Percentiles rank a stretch among this genome's conserved stretches.
Conservation (phyloP, 2,797 vertebrate species). For the Echiichthys vipera region DNA sequence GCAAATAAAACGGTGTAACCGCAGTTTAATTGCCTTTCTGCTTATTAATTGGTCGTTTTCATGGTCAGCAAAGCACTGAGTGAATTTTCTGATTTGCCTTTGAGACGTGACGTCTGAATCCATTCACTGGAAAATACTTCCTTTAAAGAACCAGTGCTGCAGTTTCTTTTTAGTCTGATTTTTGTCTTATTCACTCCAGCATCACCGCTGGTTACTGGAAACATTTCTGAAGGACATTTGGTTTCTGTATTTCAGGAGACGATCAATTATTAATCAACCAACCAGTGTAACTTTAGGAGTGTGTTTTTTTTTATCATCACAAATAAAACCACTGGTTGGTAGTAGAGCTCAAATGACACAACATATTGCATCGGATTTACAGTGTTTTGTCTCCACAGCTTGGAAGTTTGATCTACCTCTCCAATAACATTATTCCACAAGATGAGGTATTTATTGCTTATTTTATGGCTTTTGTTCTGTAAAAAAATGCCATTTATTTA, state of each 20-base stretch:
- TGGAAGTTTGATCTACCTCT: constrained; percentile 89
- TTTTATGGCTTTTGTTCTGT: background rate
- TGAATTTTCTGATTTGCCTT: background rate
- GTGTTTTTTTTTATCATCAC: no score
- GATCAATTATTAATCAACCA: constrained; percentile 12
- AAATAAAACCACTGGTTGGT: no score
- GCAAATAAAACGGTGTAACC: background rate
- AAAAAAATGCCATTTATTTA: background rate
- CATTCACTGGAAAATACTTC: background rate
- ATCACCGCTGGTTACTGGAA: background rate
- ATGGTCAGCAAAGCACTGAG: background rate
- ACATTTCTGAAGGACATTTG: background rate
- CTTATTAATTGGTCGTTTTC: background rate
- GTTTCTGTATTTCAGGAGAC: background rate
- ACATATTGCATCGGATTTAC: constrained; percentile 37
- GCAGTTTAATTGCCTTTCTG: constrained; percentile 7
- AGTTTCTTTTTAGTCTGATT: background rate
- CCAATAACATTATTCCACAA: constrained; percentile 79
- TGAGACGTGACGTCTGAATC: background rate
- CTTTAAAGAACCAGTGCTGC: background rate
- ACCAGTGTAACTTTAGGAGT: no score
- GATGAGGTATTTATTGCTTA: constrained; percentile 73
- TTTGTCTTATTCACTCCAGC: background rate
- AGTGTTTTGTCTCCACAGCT: constrained; percentile 83
- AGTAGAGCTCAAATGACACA: constrained; percentile 10